Evolutionary conservation across 2,113 vertebrate genomes (phyloP).

Genomic region (Bungarus multicinctus): DNA sequence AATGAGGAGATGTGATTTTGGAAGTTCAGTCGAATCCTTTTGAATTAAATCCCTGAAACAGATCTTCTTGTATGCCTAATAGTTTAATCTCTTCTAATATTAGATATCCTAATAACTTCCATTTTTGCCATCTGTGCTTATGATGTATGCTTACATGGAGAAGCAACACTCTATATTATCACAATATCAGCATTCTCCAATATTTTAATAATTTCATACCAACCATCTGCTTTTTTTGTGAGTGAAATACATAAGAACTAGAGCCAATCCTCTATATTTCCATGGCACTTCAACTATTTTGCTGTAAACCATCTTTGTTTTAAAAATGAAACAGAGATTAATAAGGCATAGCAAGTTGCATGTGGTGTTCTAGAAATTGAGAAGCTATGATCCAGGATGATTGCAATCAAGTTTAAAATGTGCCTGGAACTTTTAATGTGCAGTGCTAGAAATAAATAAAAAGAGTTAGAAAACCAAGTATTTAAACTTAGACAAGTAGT

Average conservation of each 20-base stretch:
- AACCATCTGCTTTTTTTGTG: conserved; percentile 15
- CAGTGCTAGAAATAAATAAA: not conserved
- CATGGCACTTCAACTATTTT: not conserved
- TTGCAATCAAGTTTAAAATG: not conserved
- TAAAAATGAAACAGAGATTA: not conserved
- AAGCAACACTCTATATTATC: conserved; percentile 1
- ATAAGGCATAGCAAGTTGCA: not conserved
- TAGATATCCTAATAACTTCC: not conserved
- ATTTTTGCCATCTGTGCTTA: not conserved
- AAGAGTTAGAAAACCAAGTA: not conserved
- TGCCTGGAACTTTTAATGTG: not conserved
- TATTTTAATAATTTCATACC: conserved; percentile 11
- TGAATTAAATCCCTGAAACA: not conserved
- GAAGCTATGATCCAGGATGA: not conserved
- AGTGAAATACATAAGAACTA: not conserved
- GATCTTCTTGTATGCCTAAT: not conserved
- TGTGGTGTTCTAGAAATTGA: not conserved
- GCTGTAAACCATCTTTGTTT: not conserved
- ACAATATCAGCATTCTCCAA: not conserved
- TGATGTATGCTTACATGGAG: not conserved
- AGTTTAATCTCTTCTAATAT: not conserved
- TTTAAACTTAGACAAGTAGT: not conserved
- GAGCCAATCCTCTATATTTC: not conserved
- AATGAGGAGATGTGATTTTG: not conserved
- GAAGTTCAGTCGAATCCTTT: not conserved